phyloP scores from a whole-genome alignment of 1,140 invertebrate species.

The Heliothis subflexa region DNA sequence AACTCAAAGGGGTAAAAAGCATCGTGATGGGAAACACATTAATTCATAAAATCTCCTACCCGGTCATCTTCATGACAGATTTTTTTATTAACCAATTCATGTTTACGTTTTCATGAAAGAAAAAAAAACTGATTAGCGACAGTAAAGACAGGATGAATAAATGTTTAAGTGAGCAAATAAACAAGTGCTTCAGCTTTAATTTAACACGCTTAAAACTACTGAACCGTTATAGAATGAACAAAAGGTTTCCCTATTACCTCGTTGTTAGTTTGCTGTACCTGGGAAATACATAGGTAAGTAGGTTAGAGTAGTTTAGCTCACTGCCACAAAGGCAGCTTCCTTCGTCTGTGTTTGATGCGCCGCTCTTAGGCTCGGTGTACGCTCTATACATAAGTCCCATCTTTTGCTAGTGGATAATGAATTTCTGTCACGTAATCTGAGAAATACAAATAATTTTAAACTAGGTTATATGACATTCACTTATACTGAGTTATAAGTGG shows the following conservation, averaged over 20 bases:
- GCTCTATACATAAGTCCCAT: too few relatives aligned
- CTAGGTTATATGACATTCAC: too few relatives aligned
- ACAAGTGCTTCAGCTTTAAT: neutral
- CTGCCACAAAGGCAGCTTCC: neutral
- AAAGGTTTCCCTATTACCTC: conserved; percentile 12
- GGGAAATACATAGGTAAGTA: neutral
- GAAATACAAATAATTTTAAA: too few relatives aligned
- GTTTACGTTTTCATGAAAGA: conserved; percentile 11
- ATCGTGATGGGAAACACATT: conserved; percentile 9
- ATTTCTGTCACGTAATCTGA: too few relatives aligned
- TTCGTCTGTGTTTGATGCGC: conserved; percentile 16
- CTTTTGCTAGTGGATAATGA: too few relatives aligned
- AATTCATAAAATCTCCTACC: neutral
- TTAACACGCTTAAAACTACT: neutral
- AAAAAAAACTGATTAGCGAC: neutral
- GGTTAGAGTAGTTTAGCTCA: conserved; percentile 26
- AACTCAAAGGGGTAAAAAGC: conserved; percentile 6
- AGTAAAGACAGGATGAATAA: neutral
- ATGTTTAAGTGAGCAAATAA: neutral
- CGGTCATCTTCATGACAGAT: conserved; percentile 1
- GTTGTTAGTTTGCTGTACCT: neutral
- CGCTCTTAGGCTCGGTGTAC: too few relatives aligned
- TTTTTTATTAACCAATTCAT: neutral
- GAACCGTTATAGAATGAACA: conserved; percentile 1
- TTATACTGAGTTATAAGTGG: too few relatives aligned